Evolutionary conservation across 2,113 vertebrate genomes (phyloP), one percentile per base, ranked within the genome.

Genomic region (Lagopus muta): DNA sequence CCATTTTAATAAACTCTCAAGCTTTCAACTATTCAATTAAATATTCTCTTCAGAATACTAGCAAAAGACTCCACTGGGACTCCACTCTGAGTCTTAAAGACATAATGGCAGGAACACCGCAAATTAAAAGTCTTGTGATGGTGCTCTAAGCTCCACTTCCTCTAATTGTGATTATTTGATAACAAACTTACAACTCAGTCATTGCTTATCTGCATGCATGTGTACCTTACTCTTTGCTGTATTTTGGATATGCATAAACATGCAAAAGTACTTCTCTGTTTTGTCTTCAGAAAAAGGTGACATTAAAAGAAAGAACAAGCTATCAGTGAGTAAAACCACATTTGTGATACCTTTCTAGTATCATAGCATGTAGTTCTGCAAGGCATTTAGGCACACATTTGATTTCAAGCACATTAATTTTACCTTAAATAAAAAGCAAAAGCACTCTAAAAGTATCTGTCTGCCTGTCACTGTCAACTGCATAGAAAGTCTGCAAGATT

Each of bases 151-250:
- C 64, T 82, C 73, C 75, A 54, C 77, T 95, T 97, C 93, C 92
- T 96, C 73, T 93, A 80, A 95, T 88, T 96, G 92, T 95, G 73
- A 42, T 11, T 69, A 73, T 67, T 66, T 78, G 82, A 87, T 88
- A 48, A 70, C 11, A 45, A 47, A 40, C 36, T 88, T 79, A 73
- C 12, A 71, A 71, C 10, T 55, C 7, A 16, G 57, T 10, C n/a
- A 28, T 22, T 61, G 60, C 58, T 91, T 91, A 34, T 43, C 73
- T 67, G 75, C 47, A 84, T 0, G 0, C 19, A 6, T 27, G 19
- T 7, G 61, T 40, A 86, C 50, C 47, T 89, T 85, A 67, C 10
- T 64, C 42, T 87, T 67, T 21, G 47, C 55, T 36, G 55, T 4
- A 20, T 21, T 88, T 79, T 62, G 73, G 13, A 75, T 30, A 32